Base-by-base conservation (phyloP, 2,113 vertebrate species). In the Ctenodactylus gundi region DNA sequence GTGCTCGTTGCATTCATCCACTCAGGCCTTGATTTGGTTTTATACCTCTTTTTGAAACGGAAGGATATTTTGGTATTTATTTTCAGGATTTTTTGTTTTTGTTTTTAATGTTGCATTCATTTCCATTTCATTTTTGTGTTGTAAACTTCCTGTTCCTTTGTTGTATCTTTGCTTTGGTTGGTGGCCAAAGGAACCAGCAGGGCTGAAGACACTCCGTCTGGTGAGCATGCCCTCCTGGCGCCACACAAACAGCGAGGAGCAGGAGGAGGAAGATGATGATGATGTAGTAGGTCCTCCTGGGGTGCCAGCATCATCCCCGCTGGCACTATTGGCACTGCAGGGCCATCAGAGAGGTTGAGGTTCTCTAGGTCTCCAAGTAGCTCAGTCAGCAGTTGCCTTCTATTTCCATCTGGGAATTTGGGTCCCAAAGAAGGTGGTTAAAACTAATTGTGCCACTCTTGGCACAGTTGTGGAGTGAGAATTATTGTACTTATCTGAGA, bases 221-320 rank as follows among this genome's bases (percentile, higher is more conserved):
- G 97, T 98, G 98, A 97, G 95, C 88, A 97, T 98, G 3, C 98
- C 98, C 8, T 98, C 98, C 97, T 98, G 98, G 98, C 98, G 98
- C 96, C 98, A 96, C 65, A 83, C 96, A 23, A 97, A 98, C 98
- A 98, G 96, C 57, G 98, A 98, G 53, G 98, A 99, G 91, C 97
- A 92, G 85, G 98, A 98, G 95, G 98, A 98, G 97, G 98, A 98
- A 97, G 98, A 98, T 98, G 98, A 98, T 97, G 98, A 98, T 98
- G 98, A 98, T 96, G 98, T 98, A 97, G 98, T 98, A 98, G 98
- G 98, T 98, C 67, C 95, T 77, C 91, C 92, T 0, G 21, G 94
- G 80, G 0, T 90, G 62, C 88, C 73, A 0, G 15, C 18, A 3
- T 60, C 18, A 3, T 60, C 68, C 53, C 4, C 92, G 85, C 78